phyloP scores from a whole-genome alignment of 2,113 vertebrate species.

The Oenanthe oenanthe region DNA sequence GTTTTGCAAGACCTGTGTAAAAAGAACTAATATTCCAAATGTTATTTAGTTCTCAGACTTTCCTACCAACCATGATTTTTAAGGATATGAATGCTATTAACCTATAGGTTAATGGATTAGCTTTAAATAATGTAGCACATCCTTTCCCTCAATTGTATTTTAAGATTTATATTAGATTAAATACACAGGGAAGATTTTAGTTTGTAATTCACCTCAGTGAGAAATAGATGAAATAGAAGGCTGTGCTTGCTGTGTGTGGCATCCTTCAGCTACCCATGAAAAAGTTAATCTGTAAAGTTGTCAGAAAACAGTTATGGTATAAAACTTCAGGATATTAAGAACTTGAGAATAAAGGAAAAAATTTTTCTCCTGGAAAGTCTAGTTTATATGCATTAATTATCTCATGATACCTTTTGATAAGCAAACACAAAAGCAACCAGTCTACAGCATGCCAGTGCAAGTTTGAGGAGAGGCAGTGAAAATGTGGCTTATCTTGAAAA shows the following conservation, averaged over 20 bases:
- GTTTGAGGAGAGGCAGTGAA: not conserved
- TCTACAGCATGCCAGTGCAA: not conserved
- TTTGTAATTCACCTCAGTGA: not conserved
- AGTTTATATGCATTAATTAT: not conserved
- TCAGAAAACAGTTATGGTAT: not conserved
- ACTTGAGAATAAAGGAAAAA: not conserved
- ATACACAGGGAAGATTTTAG: not conserved
- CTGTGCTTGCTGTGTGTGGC: not conserved
- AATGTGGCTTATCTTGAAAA: constrained; percentile 19
- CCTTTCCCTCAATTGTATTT: not conserved
- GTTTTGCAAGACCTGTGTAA: not conserved
- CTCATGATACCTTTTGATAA: not conserved
- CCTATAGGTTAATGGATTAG: not conserved
- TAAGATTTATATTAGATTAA: constrained; percentile 6
- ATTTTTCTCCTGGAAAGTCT: not conserved
- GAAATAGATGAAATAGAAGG: not conserved
- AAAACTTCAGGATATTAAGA: not conserved
- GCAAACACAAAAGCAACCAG: not conserved
- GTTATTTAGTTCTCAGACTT: not conserved
- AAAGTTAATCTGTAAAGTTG: not conserved
- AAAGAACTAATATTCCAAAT: not conserved
- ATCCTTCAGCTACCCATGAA: not conserved
- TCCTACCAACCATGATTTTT: not conserved
- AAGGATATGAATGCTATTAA: not conserved
- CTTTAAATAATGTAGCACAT: not conserved